Evolutionary conservation across 2,113 vertebrate genomes (phyloP), one percentile per base, ranked within the genome.

Genomic region (Pseudorhombus dupliciocellatus): DNA sequence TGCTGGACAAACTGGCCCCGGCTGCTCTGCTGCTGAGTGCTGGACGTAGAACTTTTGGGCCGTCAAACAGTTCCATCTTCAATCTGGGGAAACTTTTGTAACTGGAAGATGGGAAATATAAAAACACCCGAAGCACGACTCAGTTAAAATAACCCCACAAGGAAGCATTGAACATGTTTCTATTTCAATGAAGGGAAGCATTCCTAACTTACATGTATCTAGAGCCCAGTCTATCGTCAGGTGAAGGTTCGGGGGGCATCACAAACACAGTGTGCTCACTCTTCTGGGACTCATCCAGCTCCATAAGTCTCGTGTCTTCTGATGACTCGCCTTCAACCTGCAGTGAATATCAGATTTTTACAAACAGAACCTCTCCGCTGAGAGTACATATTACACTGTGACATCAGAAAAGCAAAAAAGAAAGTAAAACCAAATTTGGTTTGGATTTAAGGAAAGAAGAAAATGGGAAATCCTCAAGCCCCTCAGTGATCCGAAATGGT

Each of bases 221-320:
- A 37, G 91, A 85, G 4, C 96, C 93, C 5, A 91, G 68, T 53
- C 93, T 95, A 0, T 94, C 93, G 30, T 93, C 66, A 0, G 88
- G 82, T 1, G 91, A 84, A 6, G 96, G 95, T 18, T 99, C 97
- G 5, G 95, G 95, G 7, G 96, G 96, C 95, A 94, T 97, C 84
- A 99, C 94, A 53, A 98, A 97, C 2, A 98, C 97, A 0, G 98
- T 99, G 85, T 98, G 97, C 70, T 99, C 98, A 63, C 97, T 98
- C 84, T 95, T 98, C 79, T 97, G 97, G 24, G 97, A 98, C 55
- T 99, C 98, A 66, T 99, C 98, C 85, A 98, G 92, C 73, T 98
- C 98, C 89, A 99, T 94, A 67, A 99, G 88, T 34, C 91, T 93
- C 0, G 95, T 84, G 61, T 99, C 98, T 89, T 99, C 98, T 0